Evolutionary conservation across 1,140 invertebrate species (phyloP), one percentile per base, ranked within the genome.

Genomic region (Proctacanthus coquilletti): DNA sequence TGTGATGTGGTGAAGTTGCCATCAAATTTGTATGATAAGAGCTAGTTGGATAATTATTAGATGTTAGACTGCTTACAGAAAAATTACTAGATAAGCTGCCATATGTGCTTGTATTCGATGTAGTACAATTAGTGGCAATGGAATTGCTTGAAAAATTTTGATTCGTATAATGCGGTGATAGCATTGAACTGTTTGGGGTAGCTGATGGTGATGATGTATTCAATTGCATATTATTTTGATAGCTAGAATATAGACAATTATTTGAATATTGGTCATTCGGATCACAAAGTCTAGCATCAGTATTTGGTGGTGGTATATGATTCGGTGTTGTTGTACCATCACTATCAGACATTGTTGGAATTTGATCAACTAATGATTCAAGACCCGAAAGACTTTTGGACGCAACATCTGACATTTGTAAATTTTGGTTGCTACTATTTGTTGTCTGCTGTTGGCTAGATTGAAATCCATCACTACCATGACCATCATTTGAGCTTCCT

Each of bases 311-410:
- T 25, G 23, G n/a, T 25, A n/a, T 25, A 25, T 25, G 23, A 8
- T 25, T 6, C 23, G 23, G 6, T 25, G 23, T 25, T 8, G n/a
- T 25, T 8, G 56, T 40, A 17, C 68, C 72, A 18, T 66, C 72
- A 39, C 48, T 51, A 6, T 85, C 83, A 30, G 77, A 74, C 57
- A 88, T 82, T 46, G 81, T 83, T 5, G 85, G 85, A 56, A 89
- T 91, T 66, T 89, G 85, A 63, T 89, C 84, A 15, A 91, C 85
- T 8, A 91, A 63, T 13, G 83, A 88, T 60, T 89, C 85, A 4
- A 89, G 64, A 21, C 84, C 84, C 6, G 83, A 87, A n/a, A 89
- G 63, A 50, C 82, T 86, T 57, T 88, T 88, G 1, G 81, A 77
- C 3, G 84, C 73, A 2, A 88, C 78, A 60, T 88, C 84, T 47